Evolutionary conservation across 1,140 invertebrate species (phyloP).

Genomic region (Trachymyrmex cornetzi): DNA sequence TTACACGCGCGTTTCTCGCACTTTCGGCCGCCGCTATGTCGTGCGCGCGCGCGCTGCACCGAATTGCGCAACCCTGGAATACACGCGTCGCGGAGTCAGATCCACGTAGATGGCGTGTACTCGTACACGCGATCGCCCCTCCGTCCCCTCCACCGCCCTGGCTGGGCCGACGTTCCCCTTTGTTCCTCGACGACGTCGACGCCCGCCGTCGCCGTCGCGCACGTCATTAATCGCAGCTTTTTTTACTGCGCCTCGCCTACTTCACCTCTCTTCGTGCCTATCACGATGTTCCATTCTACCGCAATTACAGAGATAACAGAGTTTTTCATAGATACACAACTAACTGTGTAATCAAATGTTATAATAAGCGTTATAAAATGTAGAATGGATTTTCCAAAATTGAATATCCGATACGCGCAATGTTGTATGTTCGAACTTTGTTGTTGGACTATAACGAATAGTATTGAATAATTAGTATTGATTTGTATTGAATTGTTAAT

Average conservation of each 20-base stretch:
- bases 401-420: not conserved
- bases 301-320: not conserved
- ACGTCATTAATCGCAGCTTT: constrained; percentile 25
- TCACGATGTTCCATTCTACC: not conserved
- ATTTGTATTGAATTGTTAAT: not conserved
- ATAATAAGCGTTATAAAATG: not conserved
- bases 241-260: constrained; percentile 9
- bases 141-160: constrained; percentile 15
- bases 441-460: not conserved
- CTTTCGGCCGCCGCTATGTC: constrained; percentile 15
- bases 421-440: not conserved
- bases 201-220: constrained; percentile 22
- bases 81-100: constrained; percentile 38
- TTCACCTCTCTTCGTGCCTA: not conserved
- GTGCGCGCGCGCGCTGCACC: constrained; percentile 69
- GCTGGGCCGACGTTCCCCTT: constrained; percentile 54
- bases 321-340: not conserved
- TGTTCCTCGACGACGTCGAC: constrained; percentile 60
- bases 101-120: constrained; percentile 69
- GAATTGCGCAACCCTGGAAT: constrained; percentile 74
- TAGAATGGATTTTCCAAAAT: not conserved
- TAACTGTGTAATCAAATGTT: not conserved
- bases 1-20: constrained; percentile 12
- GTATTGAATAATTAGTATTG: not conserved
- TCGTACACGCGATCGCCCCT: constrained; percentile 47